Evolutionary conservation across 1,140 invertebrate genomes (phyloP), one percentile per base, ranked within the genome.

Genomic region (Hormaphis cornu): DNA sequence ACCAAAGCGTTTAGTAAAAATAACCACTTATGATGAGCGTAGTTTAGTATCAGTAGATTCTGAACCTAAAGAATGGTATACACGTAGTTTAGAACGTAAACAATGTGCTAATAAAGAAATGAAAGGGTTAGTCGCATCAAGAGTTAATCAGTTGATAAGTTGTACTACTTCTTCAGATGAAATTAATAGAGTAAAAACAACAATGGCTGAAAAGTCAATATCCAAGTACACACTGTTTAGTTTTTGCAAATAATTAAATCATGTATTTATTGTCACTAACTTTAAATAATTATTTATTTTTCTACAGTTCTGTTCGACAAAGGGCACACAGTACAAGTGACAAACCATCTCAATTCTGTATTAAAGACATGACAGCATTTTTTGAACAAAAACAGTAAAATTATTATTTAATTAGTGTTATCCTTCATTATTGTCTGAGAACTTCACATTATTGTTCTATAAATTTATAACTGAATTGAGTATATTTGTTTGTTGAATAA

Each of bases 311-410:
- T 10, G 30, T 63, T 24, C 42, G 71, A n/a, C 73, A 73, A 54
- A 40, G 72, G 54, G 72, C 71, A 12, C 69, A 74, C 24, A 72
- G 71, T 46, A 61, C 71, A n/a, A 73, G 70, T 52, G 66, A 48
- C 48, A 54, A 44, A 40, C 84, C 85, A 69, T 83, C 85, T 22
- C 83, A 85, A 46, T 86, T 83, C 77, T 86, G 85, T 75, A 89
- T 89, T 75, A 83, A 85, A 74, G 86, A 89, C 76, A 87, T 89
- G 83, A 85, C 87, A 70, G 87, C 87, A 46, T 84, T 89, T 74
- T 89, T 89, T 77, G 87, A 89, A 79, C 73, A 72, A 52, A 76
- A 75, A 70, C 72, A 75, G 33, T 69, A 69, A 42, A 72, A 56
- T 69, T 71, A 53, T 35, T 37, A 52, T 52, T 46, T n/a, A n/a